phyloP scores from a whole-genome alignment of 2,888 invertebrate species.

The Temnothorax unifasciatus region DNA sequence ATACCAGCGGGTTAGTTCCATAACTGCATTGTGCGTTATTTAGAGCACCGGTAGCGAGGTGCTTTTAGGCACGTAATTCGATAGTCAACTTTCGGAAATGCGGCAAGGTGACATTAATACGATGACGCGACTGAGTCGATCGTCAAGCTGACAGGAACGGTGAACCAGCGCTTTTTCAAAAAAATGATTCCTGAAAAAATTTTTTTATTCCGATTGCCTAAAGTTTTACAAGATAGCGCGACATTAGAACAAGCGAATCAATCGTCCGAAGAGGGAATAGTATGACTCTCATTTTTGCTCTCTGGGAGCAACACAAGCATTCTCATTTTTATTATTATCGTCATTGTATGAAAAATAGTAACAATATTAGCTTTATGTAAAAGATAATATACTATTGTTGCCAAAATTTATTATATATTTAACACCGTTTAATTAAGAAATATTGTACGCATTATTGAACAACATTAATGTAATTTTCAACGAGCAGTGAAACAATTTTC shows the following conservation, averaged over 20 bases:
- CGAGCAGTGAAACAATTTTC: not conserved
- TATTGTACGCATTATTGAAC: not conserved
- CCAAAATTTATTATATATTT: not conserved
- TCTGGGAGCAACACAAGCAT: not conserved
- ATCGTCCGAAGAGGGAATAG: not conserved
- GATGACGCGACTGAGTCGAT: constrained; percentile 49
- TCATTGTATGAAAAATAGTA: not conserved
- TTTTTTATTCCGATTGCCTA: not conserved
- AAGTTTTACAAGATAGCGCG: not conserved
- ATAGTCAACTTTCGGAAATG: constrained; percentile 80
- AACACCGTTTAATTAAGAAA: constrained; percentile 16
- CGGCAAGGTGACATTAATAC: constrained; percentile 66
- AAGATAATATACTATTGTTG: not conserved
- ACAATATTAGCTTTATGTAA: not conserved
- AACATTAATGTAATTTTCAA: not conserved
- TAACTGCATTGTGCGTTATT: constrained; percentile 79
- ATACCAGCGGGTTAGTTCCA: constrained; percentile 72
- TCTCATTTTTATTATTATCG: constrained; percentile 11
- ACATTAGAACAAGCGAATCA: not conserved
- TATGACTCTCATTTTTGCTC: not conserved
- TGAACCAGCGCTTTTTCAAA: constrained; percentile 14
- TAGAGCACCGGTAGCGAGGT: constrained; percentile 75
- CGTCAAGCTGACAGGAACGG: constrained; percentile 2
- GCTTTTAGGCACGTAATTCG: constrained; percentile 80
- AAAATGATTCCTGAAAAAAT: not conserved